Base-by-base conservation (phyloP, 2,113 vertebrate species). In the Sinocyclocheilus anshuiensis region DNA sequence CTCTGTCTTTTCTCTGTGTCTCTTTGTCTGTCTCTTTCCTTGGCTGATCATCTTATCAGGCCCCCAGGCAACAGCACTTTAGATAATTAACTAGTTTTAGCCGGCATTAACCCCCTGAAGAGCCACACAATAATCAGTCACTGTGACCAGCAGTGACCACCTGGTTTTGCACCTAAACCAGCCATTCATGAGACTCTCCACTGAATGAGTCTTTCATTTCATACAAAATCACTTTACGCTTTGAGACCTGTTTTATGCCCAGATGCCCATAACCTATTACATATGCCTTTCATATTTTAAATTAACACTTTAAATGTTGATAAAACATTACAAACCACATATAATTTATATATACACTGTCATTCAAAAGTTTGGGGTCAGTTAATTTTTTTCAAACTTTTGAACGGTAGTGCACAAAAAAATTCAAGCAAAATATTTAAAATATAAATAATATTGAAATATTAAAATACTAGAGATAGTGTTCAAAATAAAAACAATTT, bases 21-120 rank as follows among this genome's bases (percentile, higher is more conserved):
- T 42, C 71, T 22, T 42, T 74, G 74, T 76, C 74, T 77, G 22
- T 29, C 24, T 53, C 26, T 55, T 20, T 53, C 29, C 22, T 39
- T 71, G 69, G 57, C 81, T 55, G 81, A 84, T 84, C 45, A 55
- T 59, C 50, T 74, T 53, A 84, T 74, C 69, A 36, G 65, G 8
- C 33, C 67, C 22, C 42, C 18, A 26, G 57, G 33, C 82, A 71
- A 71, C 63, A 53, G 45, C 81, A 83, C 82, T 84, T 84, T 74
- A 59, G 26, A 57, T 83, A 74, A 83, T 83, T 42, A 57, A 72
- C 69, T 57, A 36, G 48, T 72, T 59, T 84, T 84, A 84, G 75
- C 82, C 20, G 9, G 48, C 67, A 42, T 72, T 74, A 59, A 74
- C 82, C 69, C 81, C 69, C 50, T 57, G 29, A 55, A 55, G 63